Conservation (phyloP, 2,797 vertebrate genomes). For the Tapirus indicus region DNA sequence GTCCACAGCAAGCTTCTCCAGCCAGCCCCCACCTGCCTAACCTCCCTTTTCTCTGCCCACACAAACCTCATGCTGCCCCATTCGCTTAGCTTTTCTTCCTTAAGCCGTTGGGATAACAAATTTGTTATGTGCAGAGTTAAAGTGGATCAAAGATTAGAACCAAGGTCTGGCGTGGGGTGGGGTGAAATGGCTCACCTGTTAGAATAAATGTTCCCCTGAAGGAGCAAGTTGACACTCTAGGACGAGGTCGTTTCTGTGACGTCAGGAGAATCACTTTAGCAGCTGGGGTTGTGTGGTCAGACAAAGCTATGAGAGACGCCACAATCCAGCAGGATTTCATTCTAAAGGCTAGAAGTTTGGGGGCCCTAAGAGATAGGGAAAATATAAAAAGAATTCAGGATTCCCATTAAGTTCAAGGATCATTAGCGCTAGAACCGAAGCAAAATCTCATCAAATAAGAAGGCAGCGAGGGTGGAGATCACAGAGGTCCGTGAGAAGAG, state of each 20-base stretch:
- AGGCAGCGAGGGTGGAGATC: neutral
- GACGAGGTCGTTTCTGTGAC: neutral
- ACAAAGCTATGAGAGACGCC: neutral
- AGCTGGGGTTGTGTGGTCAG: neutral
- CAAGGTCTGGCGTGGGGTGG: no score
- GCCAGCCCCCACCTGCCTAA: neutral
- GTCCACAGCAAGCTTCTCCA: neutral
- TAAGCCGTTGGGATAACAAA: neutral
- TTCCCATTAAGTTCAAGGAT: neutral
- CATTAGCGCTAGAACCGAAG: neutral
- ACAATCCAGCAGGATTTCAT: fast-evolving
- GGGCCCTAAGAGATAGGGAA: neutral
- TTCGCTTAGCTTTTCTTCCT: neutral
- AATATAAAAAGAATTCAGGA: neutral
- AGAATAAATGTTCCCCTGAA: neutral
- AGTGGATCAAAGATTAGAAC: neutral
- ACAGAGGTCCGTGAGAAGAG: fast-evolving
- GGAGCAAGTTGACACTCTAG: no score
- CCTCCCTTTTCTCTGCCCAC: neutral
- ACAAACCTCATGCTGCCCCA: neutral
- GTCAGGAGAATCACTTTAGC: neutral
- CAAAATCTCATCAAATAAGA: neutral
- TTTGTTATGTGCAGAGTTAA: no score
- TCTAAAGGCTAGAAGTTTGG: neutral
- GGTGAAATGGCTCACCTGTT: neutral